phyloP scores from a whole-genome alignment of 1,140 invertebrate genomes.

The Hylaeus anthracinus region DNA sequence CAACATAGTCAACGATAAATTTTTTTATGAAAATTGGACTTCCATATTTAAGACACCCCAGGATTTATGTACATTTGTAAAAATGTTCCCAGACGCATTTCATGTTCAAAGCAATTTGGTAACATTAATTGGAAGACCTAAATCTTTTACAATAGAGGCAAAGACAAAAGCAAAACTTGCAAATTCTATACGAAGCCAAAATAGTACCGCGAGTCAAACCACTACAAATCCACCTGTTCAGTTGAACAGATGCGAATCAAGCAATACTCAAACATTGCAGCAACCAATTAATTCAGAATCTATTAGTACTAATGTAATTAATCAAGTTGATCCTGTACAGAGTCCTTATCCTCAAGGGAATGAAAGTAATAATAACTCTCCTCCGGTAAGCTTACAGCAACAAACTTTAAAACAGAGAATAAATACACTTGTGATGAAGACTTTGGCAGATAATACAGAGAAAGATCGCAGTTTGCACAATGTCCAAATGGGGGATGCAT shows the following conservation, averaged over 20 bases:
- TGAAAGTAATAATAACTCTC: constrained; percentile 70
- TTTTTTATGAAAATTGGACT: constrained; percentile 89
- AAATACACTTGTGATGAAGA: constrained; percentile 93
- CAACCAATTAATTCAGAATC: constrained; percentile 27
- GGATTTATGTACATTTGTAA: constrained; percentile 92
- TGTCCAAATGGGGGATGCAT: constrained; percentile 85
- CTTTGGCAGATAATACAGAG: constrained; percentile 93
- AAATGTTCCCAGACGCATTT: constrained; percentile 94
- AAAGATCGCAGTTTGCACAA: constrained; percentile 86
- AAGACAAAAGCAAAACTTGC: constrained; percentile 44
- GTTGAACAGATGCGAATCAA: constrained; percentile 5
- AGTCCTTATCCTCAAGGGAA: constrained; percentile 36
- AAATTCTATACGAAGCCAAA: constrained; percentile 69
- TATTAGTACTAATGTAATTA: constrained; percentile 63
- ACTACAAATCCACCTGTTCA: constrained; percentile 37
- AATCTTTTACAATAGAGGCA: constrained; percentile 62
- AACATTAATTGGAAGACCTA: constrained; percentile 87
- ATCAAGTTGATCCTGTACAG: constrained; percentile 72
- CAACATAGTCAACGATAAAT: constrained; percentile 88
- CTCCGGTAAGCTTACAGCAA: constrained; percentile 78
- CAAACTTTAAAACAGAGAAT: constrained; percentile 93
- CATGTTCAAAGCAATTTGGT: constrained; percentile 94
- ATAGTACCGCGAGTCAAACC: constrained; percentile 48
- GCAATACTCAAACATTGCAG: constrained; percentile 39
- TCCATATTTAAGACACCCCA: constrained; percentile 92